Evolutionary conservation across 2,888 invertebrate genomes (phyloP).

Genomic region (Agrochola circellaris): DNA sequence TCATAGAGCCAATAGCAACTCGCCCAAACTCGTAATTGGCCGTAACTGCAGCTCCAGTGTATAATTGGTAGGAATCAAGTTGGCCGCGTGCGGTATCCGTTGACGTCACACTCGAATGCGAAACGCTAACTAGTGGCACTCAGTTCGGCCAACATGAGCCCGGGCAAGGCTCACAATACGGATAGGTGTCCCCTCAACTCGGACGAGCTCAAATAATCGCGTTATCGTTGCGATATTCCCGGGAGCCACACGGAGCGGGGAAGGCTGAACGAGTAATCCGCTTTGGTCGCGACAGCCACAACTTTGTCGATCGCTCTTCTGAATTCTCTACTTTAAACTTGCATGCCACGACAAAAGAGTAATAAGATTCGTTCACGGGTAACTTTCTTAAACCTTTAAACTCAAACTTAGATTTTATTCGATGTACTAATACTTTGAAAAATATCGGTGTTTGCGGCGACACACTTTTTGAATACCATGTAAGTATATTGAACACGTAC

Average conservation of each 20-base stretch:
- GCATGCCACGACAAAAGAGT: conserved; percentile 80
- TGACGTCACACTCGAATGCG: conserved; percentile 61
- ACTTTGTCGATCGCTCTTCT: conserved; percentile 83
- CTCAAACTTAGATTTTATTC: conserved; percentile 68
- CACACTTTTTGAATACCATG: conserved; percentile 53
- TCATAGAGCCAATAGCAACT: conserved; percentile 49
- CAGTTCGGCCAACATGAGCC: conserved; percentile 51
- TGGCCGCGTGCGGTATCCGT: conserved; percentile 53
- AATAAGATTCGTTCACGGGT: conserved; percentile 78
- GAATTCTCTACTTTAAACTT: conserved; percentile 82
- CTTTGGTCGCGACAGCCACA: conserved; percentile 79
- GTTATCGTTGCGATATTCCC: conserved; percentile 78
- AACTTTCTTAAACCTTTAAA: conserved; percentile 74
- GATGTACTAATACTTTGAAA: conserved; percentile 58
- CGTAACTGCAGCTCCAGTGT: conserved; percentile 59
- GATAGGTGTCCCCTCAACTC: conserved; percentile 65
- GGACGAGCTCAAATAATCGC: conserved; percentile 77
- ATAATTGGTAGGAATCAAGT: conserved; percentile 64
- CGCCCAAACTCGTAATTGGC: conserved; percentile 57
- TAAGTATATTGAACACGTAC: conserved; percentile 51
- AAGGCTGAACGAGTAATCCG: conserved; percentile 78
- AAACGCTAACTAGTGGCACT: conserved; percentile 61
- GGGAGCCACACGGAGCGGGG: conserved; percentile 70
- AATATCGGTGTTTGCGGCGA: conserved; percentile 45
- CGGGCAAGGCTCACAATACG: conserved; percentile 57